Evolutionary conservation across 2,113 vertebrate species (phyloP), one percentile per base, ranked within the genome.

Genomic region (Rhombomys opimus): DNA sequence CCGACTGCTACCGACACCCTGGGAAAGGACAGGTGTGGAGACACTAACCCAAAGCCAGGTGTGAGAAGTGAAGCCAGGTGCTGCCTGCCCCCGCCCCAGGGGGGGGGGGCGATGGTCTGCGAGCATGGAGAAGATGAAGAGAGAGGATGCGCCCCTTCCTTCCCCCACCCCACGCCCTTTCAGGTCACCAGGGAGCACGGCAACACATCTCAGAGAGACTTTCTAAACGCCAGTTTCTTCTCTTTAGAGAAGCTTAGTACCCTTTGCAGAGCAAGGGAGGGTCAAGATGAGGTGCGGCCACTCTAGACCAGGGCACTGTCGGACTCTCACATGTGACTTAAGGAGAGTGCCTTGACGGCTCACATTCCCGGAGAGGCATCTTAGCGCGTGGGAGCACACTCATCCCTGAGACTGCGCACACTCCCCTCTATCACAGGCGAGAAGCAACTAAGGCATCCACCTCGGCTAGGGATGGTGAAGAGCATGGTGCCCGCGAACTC

Each of bases 1-100:
- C 25, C 52, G 25, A 35, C 17, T 3, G 35, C 12, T 3, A 54
- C 54, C 35, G 57, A 75, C 67, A 61, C 1, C 1, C 30, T 57
- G 70, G 0, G 1, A 75, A 76, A 25, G 2, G 10, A 23, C 0
- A 27, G 32, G 41, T 2, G n/a, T 4, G 2, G 32, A 22, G 85
- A 73, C 63, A 63, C 25, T 18, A 59, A 80, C 50, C 54, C 46
- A 57, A 81, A 67, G 50, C 17, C 9, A 93, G 32, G 41, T 0
- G 17, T 59, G 70, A 84, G 18, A 70, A 72, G 68, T 46, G 50
- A 52, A 46, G 18, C 5, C 7, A 50, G n/a, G 61, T 52, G 6
- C 13, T 8, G 0, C 52, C 14, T 23, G 25, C 41, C 27, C 30
- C 63, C 14, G n/a, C n/a, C n/a, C n/a, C n/a, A n/a, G n/a, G n/a